Conservation (phyloP, 1,140 invertebrate genomes). For the Magallana ariakensis region DNA sequence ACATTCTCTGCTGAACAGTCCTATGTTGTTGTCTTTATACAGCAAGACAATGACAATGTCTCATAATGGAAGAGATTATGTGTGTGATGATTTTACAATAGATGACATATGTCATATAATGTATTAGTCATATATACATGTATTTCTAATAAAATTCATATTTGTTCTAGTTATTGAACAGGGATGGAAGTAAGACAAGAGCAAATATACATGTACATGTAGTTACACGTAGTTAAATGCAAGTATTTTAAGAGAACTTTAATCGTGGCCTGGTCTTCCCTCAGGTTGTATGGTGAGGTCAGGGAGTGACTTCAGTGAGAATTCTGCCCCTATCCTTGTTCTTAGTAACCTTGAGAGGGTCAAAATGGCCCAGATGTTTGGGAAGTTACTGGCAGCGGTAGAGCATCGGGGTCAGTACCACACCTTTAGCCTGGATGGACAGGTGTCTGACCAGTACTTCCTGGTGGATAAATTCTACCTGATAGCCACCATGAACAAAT, state of each 20-base stretch:
- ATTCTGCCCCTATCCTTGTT: constrained; percentile 67
- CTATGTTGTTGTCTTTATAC: no score
- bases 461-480: constrained; percentile 75
- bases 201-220: no score
- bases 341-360: constrained; percentile 75
- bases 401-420: constrained; percentile 72
- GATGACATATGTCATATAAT: no score
- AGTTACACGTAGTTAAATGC: background rate
- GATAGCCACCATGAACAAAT: constrained; percentile 76
- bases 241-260: background rate
- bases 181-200: no score
- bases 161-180: background rate
- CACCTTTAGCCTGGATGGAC: constrained; percentile 64
- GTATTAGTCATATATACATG: no score
- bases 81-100: no score
- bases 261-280: background rate
- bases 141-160: no score
- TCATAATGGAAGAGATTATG: no score
- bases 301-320: constrained; percentile 50
- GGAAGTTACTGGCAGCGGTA: constrained; percentile 69
- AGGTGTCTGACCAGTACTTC: constrained; percentile 60
- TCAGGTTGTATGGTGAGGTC: constrained; percentile 67
- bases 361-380: constrained; percentile 71
- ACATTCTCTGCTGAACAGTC: no score
- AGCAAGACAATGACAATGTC: no score